Evolutionary conservation across 2,888 invertebrate genomes (phyloP).

Genomic region (Cosmopolites sordidus): DNA sequence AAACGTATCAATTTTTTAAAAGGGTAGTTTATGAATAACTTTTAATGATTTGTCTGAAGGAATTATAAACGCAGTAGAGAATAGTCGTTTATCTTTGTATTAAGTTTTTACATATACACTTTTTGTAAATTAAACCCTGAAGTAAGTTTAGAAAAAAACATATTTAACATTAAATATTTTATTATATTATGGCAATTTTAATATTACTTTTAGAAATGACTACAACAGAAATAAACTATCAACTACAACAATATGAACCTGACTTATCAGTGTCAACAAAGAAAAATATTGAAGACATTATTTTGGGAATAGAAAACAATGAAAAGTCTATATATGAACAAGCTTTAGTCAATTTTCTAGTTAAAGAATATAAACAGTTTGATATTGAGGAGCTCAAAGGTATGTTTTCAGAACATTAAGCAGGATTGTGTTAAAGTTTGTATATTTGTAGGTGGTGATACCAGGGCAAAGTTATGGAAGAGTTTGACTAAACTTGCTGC

Average conservation of each 20-base stretch:
- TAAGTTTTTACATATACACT: too few species aligned
- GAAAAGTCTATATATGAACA: conserved; percentile 22
- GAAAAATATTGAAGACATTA: conserved; percentile 23
- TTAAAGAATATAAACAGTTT: conserved; percentile 21
- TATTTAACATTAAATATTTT: too few species aligned
- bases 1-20: too few species aligned
- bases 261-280: conserved; percentile 15
- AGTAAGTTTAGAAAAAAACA: too few species aligned
- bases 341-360: conserved; percentile 24
- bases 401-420: not conserved
- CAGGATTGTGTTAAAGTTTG: too few species aligned
- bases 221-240: conserved; percentile 9
- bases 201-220: conserved; percentile 10
- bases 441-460: conserved; percentile 38
- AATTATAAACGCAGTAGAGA: too few species aligned
- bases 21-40: too few species aligned
- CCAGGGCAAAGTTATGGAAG: conserved; percentile 58
- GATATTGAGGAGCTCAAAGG: conserved; percentile 22
- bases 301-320: conserved; percentile 19
- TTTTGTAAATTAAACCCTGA: too few species aligned
- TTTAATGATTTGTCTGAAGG: too few species aligned
- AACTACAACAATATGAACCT: conserved; percentile 24
- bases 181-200: too few species aligned
- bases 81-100: too few species aligned
- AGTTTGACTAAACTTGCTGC: conserved; percentile 58